Conservation (phyloP, 1,140 invertebrate genomes). For the Panulirus ornatus region DNA sequence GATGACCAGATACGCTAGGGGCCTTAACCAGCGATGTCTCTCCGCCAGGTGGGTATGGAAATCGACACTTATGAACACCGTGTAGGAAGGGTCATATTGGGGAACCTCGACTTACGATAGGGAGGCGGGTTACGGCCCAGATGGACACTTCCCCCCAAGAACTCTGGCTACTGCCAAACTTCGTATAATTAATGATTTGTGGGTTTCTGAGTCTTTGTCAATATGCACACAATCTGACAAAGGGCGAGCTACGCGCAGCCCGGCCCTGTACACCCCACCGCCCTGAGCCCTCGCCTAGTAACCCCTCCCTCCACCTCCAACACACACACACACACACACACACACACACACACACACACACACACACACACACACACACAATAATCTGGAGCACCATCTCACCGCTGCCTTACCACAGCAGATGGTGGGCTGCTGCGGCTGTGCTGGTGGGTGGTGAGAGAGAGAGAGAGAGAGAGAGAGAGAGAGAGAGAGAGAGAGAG, state of each 20-base stretch:
- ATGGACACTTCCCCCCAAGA: constrained; percentile 65
- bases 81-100: neutral
- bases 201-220: constrained; percentile 73
- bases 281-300: neutral
- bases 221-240: constrained; percentile 68
- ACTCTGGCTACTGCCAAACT: constrained; percentile 69
- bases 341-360: neutral
- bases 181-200: constrained; percentile 73
- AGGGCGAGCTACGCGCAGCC: constrained; percentile 12
- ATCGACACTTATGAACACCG: constrained; percentile 33
- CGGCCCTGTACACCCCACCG: neutral
- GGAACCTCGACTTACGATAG: neutral
- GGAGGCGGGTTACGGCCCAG: constrained; percentile 33
- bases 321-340: too few relatives aligned
- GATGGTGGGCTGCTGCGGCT: constrained; percentile 1
- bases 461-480: constrained; percentile 3
- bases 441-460: neutral
- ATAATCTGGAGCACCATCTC: constrained; percentile 39
- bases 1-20: constrained; percentile 69
- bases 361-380: neutral
- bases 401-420: neutral
- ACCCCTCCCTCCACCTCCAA: neutral
- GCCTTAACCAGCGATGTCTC: constrained; percentile 20
- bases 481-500: neutral
- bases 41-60: neutral